Conservation (phyloP, 2,797 vertebrate genomes). For the Heteromormyrus szaboi region DNA sequence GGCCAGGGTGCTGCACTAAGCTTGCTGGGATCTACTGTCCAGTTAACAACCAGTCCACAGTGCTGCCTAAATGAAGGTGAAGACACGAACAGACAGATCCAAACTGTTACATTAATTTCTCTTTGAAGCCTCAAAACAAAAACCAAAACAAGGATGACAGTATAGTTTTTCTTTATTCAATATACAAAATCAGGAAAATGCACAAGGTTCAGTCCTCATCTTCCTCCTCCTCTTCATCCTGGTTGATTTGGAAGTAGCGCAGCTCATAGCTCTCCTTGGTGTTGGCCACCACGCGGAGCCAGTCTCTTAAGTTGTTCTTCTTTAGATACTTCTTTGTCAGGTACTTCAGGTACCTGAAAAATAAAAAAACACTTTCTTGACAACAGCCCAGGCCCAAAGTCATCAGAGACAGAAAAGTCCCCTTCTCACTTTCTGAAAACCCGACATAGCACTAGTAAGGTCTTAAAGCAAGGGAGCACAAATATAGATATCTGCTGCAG, state of each 20-base stretch:
- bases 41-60: neutral
- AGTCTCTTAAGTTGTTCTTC: slow-evolving; percentile 91
- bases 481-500: neutral
- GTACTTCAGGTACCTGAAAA: slow-evolving; percentile 85
- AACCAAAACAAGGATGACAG: slow-evolving; percentile 28
- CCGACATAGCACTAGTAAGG: neutral
- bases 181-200: slow-evolving; percentile 60
- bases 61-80: neutral
- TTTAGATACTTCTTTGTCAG: slow-evolving; percentile 97
- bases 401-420: neutral
- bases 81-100: neutral
- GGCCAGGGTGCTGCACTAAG: neutral
- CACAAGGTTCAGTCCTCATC: slow-evolving; percentile 79
- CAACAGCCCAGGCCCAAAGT: neutral
- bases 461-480: neutral
- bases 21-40: neutral
- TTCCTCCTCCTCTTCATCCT: slow-evolving; percentile 91
- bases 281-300: slow-evolving; percentile 88
- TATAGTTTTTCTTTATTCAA: slow-evolving; percentile 71
- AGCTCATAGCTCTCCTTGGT: slow-evolving; percentile 94
- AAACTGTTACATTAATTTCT: neutral
- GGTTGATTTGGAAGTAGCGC: slow-evolving; percentile 97
- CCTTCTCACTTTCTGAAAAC: neutral
- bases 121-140: neutral
- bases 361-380: neutral